These are phyloP conservation scores for Alviniconcha marisindica DNA, from an alignment of 1,140 invertebrate genomes.

Conservation along the genomic window DNA sequence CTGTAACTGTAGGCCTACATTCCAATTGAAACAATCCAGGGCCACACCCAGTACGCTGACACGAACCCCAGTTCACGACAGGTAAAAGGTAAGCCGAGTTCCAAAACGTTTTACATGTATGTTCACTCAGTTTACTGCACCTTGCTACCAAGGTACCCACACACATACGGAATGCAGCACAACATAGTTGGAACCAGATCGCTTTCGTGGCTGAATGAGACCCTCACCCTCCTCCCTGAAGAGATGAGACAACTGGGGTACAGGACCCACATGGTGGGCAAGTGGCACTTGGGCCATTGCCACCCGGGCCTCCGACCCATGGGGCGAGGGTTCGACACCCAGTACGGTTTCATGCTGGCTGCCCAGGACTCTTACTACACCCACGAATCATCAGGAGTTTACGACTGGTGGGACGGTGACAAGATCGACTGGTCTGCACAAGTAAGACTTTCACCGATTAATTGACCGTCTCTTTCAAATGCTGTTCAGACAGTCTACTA, in stretches of 20 bases:
- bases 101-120: too few species aligned
- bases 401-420: slow-evolving; percentile 5
- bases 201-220: slow-evolving; percentile 3
- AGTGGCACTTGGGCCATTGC: slow-evolving; percentile 75
- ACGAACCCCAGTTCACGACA: too few species aligned
- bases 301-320: slow-evolving; percentile 66
- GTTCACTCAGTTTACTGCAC: too few species aligned
- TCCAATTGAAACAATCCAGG: too few species aligned
- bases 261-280: slow-evolving; percentile 72
- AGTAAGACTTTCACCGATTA: not conserved
- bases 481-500: too few species aligned
- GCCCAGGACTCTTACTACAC: not conserved
- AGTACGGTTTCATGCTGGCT: slow-evolving; percentile 60
- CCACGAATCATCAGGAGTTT: not conserved
- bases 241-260: slow-evolving; percentile 66
- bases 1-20: too few species aligned
- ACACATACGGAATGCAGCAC: slow-evolving; percentile 1
- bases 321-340: slow-evolving; percentile 72
- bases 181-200: not conserved
- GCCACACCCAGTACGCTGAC: too few species aligned
- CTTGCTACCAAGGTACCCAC: slow-evolving; percentile 26
- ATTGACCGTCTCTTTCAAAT: too few species aligned
- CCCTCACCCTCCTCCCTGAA: slow-evolving; percentile 75
- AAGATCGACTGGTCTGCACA: not conserved
- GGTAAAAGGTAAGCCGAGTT: too few species aligned